These are phyloP conservation scores for Oreortyx pictus DNA, from an alignment of 2,797 vertebrate species.

Conservation along the genomic window DNA sequence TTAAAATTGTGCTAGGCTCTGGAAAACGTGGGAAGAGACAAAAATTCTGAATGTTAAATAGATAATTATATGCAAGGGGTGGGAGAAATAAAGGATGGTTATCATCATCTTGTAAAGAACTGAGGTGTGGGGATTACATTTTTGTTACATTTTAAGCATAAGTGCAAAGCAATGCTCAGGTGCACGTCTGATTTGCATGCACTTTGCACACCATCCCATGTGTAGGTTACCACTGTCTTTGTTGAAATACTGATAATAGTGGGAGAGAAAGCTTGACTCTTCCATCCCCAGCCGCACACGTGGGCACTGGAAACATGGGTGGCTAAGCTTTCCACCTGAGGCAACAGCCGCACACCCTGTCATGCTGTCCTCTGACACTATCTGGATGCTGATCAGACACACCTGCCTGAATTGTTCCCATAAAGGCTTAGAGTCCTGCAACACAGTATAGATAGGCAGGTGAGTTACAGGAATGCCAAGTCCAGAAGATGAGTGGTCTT, in stretches of 20 bases:
- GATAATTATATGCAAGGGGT: slow-evolving; percentile 57
- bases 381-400: background rate
- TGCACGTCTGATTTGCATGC: background rate
- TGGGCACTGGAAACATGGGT: background rate
- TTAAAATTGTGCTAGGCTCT: slow-evolving; percentile 40
- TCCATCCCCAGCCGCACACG: background rate
- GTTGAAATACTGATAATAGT: background rate
- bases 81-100: slow-evolving; percentile 49
- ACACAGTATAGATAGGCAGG: background rate
- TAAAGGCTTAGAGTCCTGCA: background rate
- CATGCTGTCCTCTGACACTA: background rate
- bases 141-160: background rate
- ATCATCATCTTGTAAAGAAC: background rate
- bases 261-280: background rate
- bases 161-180: background rate
- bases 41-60: slow-evolving; percentile 53
- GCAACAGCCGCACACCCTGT: background rate
- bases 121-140: slow-evolving; percentile 19
- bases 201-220: background rate
- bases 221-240: background rate
- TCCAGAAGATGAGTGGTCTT: background rate
- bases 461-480: background rate
- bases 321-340: background rate
- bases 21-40: slow-evolving; percentile 61
- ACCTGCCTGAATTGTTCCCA: background rate